These are phyloP conservation scores for Tenualosa ilisha DNA, from an alignment of 2,797 vertebrate genomes.

Conservation along the genomic window DNA sequence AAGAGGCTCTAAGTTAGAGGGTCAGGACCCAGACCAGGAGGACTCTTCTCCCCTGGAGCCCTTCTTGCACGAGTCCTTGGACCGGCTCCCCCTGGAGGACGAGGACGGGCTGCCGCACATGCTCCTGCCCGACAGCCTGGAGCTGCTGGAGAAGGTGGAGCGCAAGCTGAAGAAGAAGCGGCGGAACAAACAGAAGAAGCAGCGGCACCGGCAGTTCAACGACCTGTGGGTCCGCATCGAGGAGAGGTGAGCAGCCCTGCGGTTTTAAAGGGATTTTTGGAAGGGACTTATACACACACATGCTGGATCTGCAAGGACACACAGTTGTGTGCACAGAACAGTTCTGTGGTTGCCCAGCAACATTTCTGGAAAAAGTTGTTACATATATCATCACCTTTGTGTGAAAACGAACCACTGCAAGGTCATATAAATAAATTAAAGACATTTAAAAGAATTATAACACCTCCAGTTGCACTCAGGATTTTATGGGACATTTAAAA, in stretches of 20 bases:
- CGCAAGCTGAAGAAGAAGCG: constrained; percentile 78
- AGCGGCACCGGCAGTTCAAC: constrained; percentile 80
- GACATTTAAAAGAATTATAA: background rate
- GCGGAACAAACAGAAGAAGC: constrained; percentile 76
- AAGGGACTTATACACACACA: too few species aligned
- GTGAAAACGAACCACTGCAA: too few species aligned
- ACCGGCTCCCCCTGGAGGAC: constrained; percentile 62
- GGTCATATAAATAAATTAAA: too few species aligned
- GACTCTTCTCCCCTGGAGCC: constrained; percentile 62
- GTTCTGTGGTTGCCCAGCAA: too few species aligned
- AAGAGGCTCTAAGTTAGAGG: constrained; percentile 40
- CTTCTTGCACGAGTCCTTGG: constrained; percentile 73
- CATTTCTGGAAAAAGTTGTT: too few species aligned
- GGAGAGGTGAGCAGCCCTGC: constrained; percentile 73
- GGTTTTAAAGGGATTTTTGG: too few species aligned
- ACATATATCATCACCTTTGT: too few species aligned
- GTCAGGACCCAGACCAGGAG: constrained; percentile 52
- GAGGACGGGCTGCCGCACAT: constrained; percentile 67
- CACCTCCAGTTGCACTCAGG: background rate
- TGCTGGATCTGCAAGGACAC: too few species aligned
- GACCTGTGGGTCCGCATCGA: constrained; percentile 88
- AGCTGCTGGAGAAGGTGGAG: constrained; percentile 73
- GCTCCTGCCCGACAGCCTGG: constrained; percentile 70
- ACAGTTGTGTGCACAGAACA: too few species aligned
- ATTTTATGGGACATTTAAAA: background rate